A percentile compares a stretch with the other conserved stretches of the same genome.
phyloP scores from a whole-genome alignment of 2,113 vertebrate genomes.

The Rissa tridactyla region DNA sequence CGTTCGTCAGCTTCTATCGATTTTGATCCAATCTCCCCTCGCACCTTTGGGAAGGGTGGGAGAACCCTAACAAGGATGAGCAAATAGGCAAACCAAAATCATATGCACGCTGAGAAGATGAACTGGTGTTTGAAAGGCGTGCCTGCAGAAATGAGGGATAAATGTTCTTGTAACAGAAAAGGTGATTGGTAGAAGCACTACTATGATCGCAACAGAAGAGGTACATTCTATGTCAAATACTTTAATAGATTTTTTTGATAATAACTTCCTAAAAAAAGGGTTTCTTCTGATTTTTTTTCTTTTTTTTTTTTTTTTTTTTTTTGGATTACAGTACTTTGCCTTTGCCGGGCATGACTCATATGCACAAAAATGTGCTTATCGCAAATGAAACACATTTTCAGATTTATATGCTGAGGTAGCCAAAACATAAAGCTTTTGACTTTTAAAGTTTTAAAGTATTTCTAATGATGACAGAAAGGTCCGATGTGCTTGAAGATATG shows the following conservation, averaged over 20 bases:
- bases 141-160: background rate
- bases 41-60: background rate
- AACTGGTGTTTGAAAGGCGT: background rate
- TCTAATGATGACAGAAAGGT: background rate
- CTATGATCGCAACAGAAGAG: background rate
- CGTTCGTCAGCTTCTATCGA: background rate
- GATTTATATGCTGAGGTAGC: conserved; percentile 2
- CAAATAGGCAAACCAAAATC: background rate
- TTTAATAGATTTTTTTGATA: background rate
- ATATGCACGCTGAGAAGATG: background rate
- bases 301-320: background rate
- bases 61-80: background rate
- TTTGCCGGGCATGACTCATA: background rate
- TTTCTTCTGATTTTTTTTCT: background rate
- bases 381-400: conserved; percentile 15
- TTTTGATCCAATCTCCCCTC: background rate
- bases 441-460: conserved; percentile 11
- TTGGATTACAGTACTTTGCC: background rate
- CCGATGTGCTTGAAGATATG: background rate
- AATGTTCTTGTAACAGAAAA: background rate
- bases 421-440: background rate
- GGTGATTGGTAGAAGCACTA: background rate
- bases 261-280: background rate
- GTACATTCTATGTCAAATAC: background rate
- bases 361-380: background rate